phyloP scores from a whole-genome alignment of 2,888 invertebrate genomes.

The Antheraea yamamai region DNA sequence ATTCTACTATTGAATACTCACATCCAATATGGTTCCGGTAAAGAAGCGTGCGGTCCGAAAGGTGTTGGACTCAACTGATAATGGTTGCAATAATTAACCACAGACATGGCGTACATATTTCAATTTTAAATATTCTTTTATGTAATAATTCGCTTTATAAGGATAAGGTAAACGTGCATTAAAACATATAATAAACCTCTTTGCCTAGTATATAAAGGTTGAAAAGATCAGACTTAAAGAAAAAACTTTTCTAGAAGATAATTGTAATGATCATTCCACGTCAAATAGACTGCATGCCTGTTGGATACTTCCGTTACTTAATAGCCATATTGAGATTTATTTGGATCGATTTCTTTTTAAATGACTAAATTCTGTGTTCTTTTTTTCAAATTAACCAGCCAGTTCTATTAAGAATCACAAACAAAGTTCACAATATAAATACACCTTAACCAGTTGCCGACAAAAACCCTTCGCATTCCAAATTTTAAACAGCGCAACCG shows the following conservation, averaged over 20 bases:
- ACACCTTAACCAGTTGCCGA: slow-evolving; percentile 38
- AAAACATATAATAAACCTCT: neutral
- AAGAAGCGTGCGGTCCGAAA: slow-evolving; percentile 50
- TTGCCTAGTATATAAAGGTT: neutral
- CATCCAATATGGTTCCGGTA: slow-evolving; percentile 72
- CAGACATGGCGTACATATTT: slow-evolving; percentile 70
- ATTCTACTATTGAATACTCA: slow-evolving; percentile 48
- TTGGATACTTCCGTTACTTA: neutral
- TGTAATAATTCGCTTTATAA: neutral
- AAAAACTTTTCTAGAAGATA: neutral
- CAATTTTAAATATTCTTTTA: neutral
- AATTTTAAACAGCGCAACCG: slow-evolving; percentile 69
- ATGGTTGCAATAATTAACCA: slow-evolving; percentile 66
- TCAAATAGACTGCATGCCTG: neutral
- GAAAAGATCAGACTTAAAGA: neutral
- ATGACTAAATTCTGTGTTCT: neutral
- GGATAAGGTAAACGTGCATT: neutral
- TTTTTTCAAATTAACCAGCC: slow-evolving; percentile 16
- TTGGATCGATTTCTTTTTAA: neutral
- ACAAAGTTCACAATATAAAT: slow-evolving; percentile 33
- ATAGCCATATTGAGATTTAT: neutral
- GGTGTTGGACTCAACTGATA: slow-evolving; percentile 52
- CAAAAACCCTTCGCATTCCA: slow-evolving; percentile 68
- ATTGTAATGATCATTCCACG: neutral
- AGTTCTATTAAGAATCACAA: slow-evolving; percentile 28